Conservation (phyloP, 2,888 invertebrate species). For the Altica lythri region DNA sequence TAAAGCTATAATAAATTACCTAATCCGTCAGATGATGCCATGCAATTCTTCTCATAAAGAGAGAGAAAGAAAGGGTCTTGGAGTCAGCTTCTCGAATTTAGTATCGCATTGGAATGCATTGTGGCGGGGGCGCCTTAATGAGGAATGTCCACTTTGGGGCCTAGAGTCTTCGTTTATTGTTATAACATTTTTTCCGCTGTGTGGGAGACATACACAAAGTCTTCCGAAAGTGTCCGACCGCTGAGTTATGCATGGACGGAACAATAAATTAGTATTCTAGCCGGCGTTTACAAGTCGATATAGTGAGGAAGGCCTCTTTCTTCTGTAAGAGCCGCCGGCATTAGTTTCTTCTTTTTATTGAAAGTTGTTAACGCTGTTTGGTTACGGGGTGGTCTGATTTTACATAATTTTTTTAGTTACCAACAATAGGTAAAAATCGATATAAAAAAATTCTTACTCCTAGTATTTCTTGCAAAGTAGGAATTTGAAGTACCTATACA, state of each 20-base stretch:
- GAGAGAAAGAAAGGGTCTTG: not conserved
- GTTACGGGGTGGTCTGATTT: conserved; percentile 12
- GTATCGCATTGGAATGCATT: conserved; percentile 20
- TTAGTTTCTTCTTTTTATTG: conserved; percentile 4
- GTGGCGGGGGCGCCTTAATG: conserved; percentile 36
- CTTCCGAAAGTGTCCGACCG: conserved; percentile 46
- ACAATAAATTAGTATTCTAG: conserved; percentile 53
- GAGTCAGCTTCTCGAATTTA: conserved; percentile 11
- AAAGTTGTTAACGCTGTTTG: conserved; percentile 9
- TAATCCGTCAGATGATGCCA: too few relatives aligned
- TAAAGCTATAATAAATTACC: too few relatives aligned
- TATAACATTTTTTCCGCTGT: conserved; percentile 40
- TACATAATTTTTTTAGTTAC: too few relatives aligned
- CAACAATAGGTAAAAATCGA: too few relatives aligned
- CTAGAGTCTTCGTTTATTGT: conserved; percentile 29
- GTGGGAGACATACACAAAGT: conserved; percentile 47
- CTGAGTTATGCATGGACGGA: conserved; percentile 51
- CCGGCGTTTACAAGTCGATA: conserved; percentile 47
- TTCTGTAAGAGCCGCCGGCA: conserved; percentile 41
- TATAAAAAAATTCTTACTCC: too few relatives aligned
- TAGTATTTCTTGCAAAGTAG: too few relatives aligned
- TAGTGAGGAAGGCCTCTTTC: conserved; percentile 44
- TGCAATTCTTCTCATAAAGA: too few relatives aligned
- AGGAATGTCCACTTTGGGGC: conserved; percentile 31
- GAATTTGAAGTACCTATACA: too few relatives aligned